Evolutionary conservation across 1,140 invertebrate genomes (phyloP), one percentile per base, ranked within the genome.

Genomic region (Drosophila guanche): DNA sequence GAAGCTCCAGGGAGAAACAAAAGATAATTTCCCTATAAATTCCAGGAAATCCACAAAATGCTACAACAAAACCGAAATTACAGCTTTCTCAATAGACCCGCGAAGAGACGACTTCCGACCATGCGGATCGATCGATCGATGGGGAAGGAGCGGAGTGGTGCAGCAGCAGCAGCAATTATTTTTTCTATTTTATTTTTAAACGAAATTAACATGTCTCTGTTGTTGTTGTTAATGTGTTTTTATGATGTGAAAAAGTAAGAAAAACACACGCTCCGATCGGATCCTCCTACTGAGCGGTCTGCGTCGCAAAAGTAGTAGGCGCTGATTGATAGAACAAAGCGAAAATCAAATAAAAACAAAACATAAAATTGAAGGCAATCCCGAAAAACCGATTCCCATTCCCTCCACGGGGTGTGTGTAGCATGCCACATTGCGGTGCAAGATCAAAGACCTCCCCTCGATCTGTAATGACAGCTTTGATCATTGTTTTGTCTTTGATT

Each of bases 391-490:
- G 10, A 37, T 37, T 37, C 63, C 52, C n/a, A 33, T 33, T 10
- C 50, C 54, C 45, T 33, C 29, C 27, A 43, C 20, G 48, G 58
- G 14, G 43, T 37, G 33, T 37, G 5, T 33, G 33, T 37, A 12
- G 33, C 3, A 37, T 37, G 71, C 77, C 77, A 73, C 74, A 81
- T 76, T 79, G 85, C 85, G 85, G 85, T 67, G 48, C 46, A 55
- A 89, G 86, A 90, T 86, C 86, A 89, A 89, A 89, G 86, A 79
- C 77, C 77, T 78, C 75, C 86, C 80, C 77, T 84, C 73, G 81
- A 81, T 90, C 77, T 90, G 86, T 90, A 89, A 89, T 89, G 86
- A 89, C 86, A 89, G 86, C 86, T 89, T 89, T 89, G 86, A 89
- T 89, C 86, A 89, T 89, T 90, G 81, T 86, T 81, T 81, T 81